A percentile compares a stretch with the other conserved stretches of the same genome.
Conservation (phyloP, 1,140 invertebrate species). For the Lucilia cuprina region DNA sequence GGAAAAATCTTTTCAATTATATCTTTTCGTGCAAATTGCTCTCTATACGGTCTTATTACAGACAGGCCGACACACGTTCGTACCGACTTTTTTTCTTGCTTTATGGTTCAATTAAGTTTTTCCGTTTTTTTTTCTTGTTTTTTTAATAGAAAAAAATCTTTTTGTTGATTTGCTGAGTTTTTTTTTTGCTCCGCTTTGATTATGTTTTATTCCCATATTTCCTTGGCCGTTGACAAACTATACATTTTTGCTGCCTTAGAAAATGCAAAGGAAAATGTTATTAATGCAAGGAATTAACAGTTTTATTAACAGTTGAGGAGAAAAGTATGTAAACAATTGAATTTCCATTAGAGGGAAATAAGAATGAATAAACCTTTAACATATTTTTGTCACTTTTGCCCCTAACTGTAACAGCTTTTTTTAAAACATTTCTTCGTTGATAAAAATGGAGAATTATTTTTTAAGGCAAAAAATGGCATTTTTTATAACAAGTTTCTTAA, state of each 20-base stretch:
- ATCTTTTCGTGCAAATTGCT: not conserved
- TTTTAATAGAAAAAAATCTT: not conserved
- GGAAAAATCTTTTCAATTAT: conserved; percentile 31
- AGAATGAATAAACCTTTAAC: no score
- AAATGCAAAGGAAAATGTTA: not conserved
- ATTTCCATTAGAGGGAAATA: no score
- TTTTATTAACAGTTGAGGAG: not conserved
- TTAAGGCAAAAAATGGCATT: not conserved
- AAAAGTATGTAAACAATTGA: not conserved
- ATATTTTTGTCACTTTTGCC: no score
- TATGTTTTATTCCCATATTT: not conserved
- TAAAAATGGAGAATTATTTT: not conserved
- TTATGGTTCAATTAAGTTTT: conserved; percentile 17
- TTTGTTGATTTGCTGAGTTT: not conserved
- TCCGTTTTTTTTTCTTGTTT: not conserved
- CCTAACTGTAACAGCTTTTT: not conserved
- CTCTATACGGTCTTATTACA: not conserved
- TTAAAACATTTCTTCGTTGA: not conserved
- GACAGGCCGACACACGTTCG: no score
- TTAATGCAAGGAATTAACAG: not conserved
- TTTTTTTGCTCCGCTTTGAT: not conserved
- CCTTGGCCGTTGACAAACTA: conserved; percentile 1
- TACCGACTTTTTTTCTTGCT: not conserved
- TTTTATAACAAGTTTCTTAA: not conserved
- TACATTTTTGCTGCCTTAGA: not conserved